Evolutionary conservation across 2,888 invertebrate species (phyloP), one percentile per base, ranked within the genome.

Genomic region (Sicus ferrugineus): DNA sequence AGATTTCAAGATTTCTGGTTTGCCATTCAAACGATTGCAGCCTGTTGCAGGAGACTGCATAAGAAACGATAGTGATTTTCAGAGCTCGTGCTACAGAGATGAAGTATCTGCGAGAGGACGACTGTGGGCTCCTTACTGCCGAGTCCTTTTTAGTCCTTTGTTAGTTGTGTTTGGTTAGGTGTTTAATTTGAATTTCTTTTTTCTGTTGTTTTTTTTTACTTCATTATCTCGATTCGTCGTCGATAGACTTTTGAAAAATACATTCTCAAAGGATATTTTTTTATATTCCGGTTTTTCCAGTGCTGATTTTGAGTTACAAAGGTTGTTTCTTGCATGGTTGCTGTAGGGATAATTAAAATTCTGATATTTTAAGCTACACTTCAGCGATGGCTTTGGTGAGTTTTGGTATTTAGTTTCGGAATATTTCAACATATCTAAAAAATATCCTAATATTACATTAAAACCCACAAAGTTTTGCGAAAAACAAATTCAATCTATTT

Each of bases 161-260:
- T 42, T 42, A n/a, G n/a, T n/a, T 42, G 14, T 16, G 3, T 61
- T 61, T 61, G 7, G 38, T 23, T 65, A 30, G 50, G 21, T 64
- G 1, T 34, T 61, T 61, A 42, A 61, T 61, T 61, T 61, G 34
- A n/a, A 59, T 54, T 46, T 62, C 46, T 42, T 46, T 46, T 42
- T 42, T 21, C 3, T 21, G 19, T 23, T 56, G 26, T 56, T 56
- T 56, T 56, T 56, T 42, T 16, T 42, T n/a, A 1, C 62, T 46
- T 62, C 26, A 46, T 61, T 38, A 11, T 42, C 19, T 31, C 34
- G 7, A 16, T 26, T 9, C 11, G 23, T 46, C 7, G 0, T 46
- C 42, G 38, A 46, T 46, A 62, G 46, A 46, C 62, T 23, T 26
- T 62, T 62, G 46, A 46, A 26, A 28, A n/a, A n/a, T n/a, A n/a